Evolutionary conservation across 2,888 invertebrate genomes (phyloP), one percentile per base, ranked within the genome.

Genomic region (Cyrtodaria siliqua): DNA sequence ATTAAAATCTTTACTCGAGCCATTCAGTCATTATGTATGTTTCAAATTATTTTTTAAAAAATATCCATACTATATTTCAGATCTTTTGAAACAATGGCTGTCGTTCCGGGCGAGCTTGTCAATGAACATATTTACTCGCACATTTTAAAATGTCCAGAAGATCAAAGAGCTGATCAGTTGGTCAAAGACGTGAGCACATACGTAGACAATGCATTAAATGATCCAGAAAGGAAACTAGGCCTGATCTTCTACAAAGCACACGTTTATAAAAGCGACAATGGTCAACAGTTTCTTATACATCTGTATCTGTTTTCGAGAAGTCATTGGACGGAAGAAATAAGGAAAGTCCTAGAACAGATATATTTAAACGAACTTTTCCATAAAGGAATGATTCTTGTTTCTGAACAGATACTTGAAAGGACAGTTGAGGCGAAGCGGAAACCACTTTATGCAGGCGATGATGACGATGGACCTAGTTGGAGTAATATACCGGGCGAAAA

Each of bases 401-500:
- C 33, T 12, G 33, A 33, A 33, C 33, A 42, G 38, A 6, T 18
- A 42, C n/a, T 59, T 42, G 33, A 33, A 12, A 8, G 4, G 33
- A 33, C 33, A 4, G 33, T 8, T 12, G 33, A 33, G 12, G 12
- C 12, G 33, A 33, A 33, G 33, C 33, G 33, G 12, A 33, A 33
- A 33, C 33, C 33, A 33, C 6, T 33, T 8, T 33, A 33, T 33
- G n/a, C n/a, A n/a, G n/a, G n/a, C n/a, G n/a, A n/a, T n/a, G n/a
- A n/a, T n/a, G 33, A 33, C 33, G 33, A 33, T 33, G 33, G 12
- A 8, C 6, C 4, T 33, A 42, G 38, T 12, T 52, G 42, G n/a
- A 26, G 53, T 2, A 20, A 23, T 9, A 57, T 74, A 9, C 50
- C 20, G 0, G 73, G 73, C 1, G 38, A 40, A 2, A 74, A 67